Conservation (phyloP, 2,888 invertebrate species). For the Hermodice carunculata region DNA sequence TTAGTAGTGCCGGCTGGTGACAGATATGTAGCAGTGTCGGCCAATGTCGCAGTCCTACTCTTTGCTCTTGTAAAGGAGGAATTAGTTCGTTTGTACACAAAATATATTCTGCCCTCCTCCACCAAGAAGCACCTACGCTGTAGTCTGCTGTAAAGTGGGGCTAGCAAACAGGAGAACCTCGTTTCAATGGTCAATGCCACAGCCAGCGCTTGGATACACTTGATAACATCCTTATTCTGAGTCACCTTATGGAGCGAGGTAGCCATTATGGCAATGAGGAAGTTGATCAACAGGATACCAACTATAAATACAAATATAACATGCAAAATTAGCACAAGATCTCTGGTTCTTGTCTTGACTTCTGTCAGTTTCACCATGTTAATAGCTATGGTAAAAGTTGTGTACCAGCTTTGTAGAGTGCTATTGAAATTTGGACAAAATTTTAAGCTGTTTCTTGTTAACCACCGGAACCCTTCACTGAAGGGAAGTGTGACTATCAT, state of each 20-base stretch:
- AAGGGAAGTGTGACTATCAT: background rate
- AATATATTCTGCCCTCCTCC: slow-evolving; percentile 3
- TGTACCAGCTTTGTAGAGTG: background rate
- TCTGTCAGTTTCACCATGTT: background rate
- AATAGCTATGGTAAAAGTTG: background rate
- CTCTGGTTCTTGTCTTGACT: background rate
- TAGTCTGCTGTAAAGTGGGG: background rate
- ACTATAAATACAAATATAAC: slow-evolving; percentile 5
- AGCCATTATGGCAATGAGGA: slow-evolving; percentile 8
- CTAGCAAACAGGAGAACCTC: background rate
- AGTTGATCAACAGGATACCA: slow-evolving; percentile 6
- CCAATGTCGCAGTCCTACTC: too few relatives aligned
- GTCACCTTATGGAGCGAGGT: background rate
- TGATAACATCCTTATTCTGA: background rate
- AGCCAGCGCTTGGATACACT: background rate
- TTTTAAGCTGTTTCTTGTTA: too few relatives aligned
- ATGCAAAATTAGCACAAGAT: background rate
- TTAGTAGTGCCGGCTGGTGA: too few relatives aligned
- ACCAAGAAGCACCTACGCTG: background rate
- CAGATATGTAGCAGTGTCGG: too few relatives aligned
- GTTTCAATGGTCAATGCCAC: background rate
- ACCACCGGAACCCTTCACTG: background rate
- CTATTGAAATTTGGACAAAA: background rate
- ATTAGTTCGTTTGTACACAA: too few relatives aligned
- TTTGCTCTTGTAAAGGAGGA: too few relatives aligned